Base-by-base conservation (phyloP, 2,113 vertebrate genomes). In the Pandion haliaetus region DNA sequence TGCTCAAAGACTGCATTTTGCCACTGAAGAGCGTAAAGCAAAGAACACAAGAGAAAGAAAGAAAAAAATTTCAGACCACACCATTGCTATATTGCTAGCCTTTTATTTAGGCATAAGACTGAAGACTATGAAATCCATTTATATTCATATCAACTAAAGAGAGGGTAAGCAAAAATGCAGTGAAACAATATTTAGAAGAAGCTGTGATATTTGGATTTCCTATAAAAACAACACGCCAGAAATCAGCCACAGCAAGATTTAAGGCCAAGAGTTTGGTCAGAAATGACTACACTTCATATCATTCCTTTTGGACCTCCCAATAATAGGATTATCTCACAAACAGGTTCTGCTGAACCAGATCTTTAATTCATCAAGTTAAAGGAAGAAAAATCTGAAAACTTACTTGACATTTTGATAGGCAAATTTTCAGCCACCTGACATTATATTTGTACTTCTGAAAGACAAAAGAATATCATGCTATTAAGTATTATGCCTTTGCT, bases 401-500 rank as follows among this genome's bases (percentile, higher is more conserved):
- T 99, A 99, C 98, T 99, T 98, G 98, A 99, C 98, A 99, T 99
- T 98, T 98, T 99, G 98, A 97, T 83, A 97, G 98, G 93, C 97
- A 98, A 98, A 95, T 97, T 98, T 97, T 98, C 98, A 98, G 97
- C 97, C 97, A 96, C 97, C 97, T 98, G 97, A 98, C 97, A 98
- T 98, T 98, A 98, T 93, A 98, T 97, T 97, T 98, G 96, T 97
- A 97, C 97, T 97, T 97, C 97, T 98, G 98, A 97, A 98, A 98
- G 94, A 98, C 94, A 98, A 98, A 97, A 98, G 88, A 98, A 98
- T 65, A 98, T 86, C 96, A 95, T 2, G 59, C 95, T 87, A 91
- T 87, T 96, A 97, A 97, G 65, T 81, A 94, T 55, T 86, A 87
- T n/a, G 44, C 82, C 86, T 96, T 69, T 54, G 54, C 82, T 88